phyloP scores from a whole-genome alignment of 2,797 vertebrate species.

The Furcifer pardalis region DNA sequence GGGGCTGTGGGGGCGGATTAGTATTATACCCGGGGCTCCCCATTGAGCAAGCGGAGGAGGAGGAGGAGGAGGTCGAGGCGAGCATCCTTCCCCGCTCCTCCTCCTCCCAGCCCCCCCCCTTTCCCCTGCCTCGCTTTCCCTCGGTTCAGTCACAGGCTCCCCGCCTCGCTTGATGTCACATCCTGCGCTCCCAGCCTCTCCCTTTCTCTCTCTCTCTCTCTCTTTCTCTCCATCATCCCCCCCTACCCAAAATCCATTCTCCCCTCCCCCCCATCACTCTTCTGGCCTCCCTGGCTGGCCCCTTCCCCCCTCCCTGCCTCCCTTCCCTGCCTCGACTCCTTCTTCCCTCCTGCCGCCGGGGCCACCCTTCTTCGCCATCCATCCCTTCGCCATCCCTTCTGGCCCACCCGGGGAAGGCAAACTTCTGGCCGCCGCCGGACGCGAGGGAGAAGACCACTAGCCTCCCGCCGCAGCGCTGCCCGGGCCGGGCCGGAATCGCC shows the following conservation, averaged over 20 bases:
- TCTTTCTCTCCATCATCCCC: neutral
- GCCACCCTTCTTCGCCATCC: neutral
- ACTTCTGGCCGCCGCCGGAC: too few relatives aligned
- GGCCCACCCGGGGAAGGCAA: too few relatives aligned
- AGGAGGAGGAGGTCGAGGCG: too few relatives aligned
- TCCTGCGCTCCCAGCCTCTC: slow-evolving; percentile 78
- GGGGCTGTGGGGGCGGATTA: too few relatives aligned
- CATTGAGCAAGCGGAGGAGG: too few relatives aligned
- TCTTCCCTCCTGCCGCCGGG: slow-evolving; percentile 68
- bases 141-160: slow-evolving; percentile 83
- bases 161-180: slow-evolving; percentile 85
- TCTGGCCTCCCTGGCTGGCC: neutral
- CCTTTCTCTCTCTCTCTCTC: neutral
- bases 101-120: slow-evolving; percentile 12
- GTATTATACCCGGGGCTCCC: too few relatives aligned
- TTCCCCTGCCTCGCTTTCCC: slow-evolving; percentile 40
- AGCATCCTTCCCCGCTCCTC: too few relatives aligned
- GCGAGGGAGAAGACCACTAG: too few relatives aligned
- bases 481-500: neutral
- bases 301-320: neutral
- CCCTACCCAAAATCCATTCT: slow-evolving; percentile 24
- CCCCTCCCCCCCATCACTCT: neutral
- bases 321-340: neutral
- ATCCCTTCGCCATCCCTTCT: too few relatives aligned
- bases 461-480: too few relatives aligned